Percentiles rank a stretch among this genome's conserved stretches.
These are phyloP conservation scores for Globodera rostochiensis DNA, from an alignment of 1,140 invertebrate genomes.

Conservation along the genomic window DNA sequence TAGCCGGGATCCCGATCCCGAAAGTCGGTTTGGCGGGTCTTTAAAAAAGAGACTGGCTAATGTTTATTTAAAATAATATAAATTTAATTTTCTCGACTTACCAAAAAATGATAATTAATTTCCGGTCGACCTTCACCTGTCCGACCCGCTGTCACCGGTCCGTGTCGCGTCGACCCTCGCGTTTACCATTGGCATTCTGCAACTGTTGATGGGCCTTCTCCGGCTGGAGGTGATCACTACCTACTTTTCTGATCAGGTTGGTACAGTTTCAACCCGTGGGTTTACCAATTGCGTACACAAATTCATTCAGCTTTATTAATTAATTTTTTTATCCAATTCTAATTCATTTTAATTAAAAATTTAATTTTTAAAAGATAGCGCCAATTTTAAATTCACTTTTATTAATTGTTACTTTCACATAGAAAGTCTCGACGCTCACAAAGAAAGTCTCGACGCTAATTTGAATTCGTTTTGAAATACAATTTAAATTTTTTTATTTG, in stretches of 20 bases:
- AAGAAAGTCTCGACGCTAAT: too few species aligned
- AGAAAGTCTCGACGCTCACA: too few species aligned
- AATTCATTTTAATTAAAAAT: too few species aligned
- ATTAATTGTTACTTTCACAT: too few species aligned
- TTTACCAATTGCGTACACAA: neutral
- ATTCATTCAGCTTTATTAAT: neutral
- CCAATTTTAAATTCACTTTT: too few species aligned
- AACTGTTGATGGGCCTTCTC: constrained; percentile 59
- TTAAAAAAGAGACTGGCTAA: too few species aligned
- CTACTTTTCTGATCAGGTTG: constrained; percentile 57
- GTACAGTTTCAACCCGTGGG: neutral
- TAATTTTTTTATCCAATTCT: neutral
- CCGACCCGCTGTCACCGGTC: constrained; percentile 20
- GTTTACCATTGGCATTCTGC: constrained; percentile 50
- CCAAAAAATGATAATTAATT: neutral
- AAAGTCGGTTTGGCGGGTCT: neutral
- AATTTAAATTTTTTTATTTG: too few species aligned
- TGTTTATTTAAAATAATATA: neutral
- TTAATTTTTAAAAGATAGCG: too few species aligned
- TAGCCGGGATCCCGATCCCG: neutral
- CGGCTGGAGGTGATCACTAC: constrained; percentile 62
- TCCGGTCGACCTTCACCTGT: neutral
- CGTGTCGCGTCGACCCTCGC: constrained; percentile 55
- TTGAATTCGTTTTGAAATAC: too few species aligned
- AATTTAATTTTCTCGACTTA: neutral